A percentile compares a stretch with the other conserved stretches of the same genome.
These are phyloP conservation scores for Atlantisia rogersi DNA, from an alignment of 2,113 vertebrate genomes.

Conservation along the genomic window DNA sequence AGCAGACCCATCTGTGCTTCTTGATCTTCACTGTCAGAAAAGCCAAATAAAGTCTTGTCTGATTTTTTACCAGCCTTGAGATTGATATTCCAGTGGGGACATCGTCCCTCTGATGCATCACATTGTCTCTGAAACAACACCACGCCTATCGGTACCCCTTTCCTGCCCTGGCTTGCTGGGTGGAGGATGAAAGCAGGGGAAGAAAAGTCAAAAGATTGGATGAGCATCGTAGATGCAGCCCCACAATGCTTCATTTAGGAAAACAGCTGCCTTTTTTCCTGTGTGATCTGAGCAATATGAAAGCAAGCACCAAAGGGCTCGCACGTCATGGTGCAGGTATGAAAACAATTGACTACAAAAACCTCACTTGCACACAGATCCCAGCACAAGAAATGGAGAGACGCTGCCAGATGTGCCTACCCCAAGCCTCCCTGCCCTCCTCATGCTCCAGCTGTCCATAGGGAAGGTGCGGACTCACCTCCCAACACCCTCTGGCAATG, in stretches of 20 bases:
- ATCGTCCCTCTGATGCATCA: not conserved
- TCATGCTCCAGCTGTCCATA: not conserved
- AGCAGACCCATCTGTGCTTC: not conserved
- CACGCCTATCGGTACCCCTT: not conserved
- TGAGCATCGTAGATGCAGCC: not conserved
- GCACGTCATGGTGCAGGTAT: not conserved
- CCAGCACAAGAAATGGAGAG: rapidly evolving
- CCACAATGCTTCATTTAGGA: not conserved
- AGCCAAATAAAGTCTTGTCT: not conserved
- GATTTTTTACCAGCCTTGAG: not conserved
- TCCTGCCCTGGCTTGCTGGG: not conserved
- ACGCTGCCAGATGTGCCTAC: not conserved
- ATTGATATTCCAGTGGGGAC: not conserved
- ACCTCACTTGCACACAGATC: not conserved
- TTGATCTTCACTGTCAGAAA: not conserved
- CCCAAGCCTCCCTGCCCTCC: not conserved
- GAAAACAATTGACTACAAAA: not conserved
- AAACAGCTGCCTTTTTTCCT: not conserved
- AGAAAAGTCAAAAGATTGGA: not conserved
- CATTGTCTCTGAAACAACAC: not conserved
- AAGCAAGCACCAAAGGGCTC: not conserved
- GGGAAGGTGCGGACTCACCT: not conserved
- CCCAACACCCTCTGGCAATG: not conserved
- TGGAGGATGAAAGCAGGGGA: not conserved
- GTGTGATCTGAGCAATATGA: not conserved